Evolutionary conservation across 2,113 vertebrate species (phyloP).

Genomic region (Epinephelus moara): DNA sequence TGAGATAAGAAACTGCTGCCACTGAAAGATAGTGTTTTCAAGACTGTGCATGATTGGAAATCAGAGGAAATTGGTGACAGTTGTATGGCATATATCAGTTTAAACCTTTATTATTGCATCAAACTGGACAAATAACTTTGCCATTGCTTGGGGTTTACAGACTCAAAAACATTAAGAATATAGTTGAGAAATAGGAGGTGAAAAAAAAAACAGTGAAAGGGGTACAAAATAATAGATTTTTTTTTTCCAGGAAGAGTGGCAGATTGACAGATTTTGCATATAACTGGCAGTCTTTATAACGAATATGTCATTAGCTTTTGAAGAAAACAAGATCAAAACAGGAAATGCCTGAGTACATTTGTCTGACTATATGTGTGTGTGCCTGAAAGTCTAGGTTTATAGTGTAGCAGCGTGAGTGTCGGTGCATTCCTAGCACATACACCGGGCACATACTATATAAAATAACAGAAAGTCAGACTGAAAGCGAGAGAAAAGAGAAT

Average conservation of each 20-base stretch:
- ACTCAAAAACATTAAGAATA: background rate
- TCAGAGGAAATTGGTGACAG: background rate
- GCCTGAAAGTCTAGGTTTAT: background rate
- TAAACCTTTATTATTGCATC: background rate
- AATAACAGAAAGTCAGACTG: background rate
- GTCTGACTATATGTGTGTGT: background rate
- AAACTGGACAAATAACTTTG: background rate
- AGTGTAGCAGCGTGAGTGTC: background rate
- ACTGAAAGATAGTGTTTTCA: background rate
- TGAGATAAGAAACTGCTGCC: background rate
- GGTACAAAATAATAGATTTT: background rate
- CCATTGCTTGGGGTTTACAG: background rate
- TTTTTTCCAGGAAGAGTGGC: background rate
- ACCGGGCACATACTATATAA: background rate
- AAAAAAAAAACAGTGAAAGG: background rate
- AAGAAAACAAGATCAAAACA: constrained; percentile 26
- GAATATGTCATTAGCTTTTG: background rate
- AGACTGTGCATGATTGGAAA: constrained; percentile 3
- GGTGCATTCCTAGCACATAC: no score
- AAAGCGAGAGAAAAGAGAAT: background rate
- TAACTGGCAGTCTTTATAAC: background rate
- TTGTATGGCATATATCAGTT: background rate
- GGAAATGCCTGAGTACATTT: background rate
- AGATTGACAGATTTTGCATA: background rate
- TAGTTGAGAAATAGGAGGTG: background rate